Conservation (phyloP, 2,113 vertebrate species). For the Atlantisia rogersi region DNA sequence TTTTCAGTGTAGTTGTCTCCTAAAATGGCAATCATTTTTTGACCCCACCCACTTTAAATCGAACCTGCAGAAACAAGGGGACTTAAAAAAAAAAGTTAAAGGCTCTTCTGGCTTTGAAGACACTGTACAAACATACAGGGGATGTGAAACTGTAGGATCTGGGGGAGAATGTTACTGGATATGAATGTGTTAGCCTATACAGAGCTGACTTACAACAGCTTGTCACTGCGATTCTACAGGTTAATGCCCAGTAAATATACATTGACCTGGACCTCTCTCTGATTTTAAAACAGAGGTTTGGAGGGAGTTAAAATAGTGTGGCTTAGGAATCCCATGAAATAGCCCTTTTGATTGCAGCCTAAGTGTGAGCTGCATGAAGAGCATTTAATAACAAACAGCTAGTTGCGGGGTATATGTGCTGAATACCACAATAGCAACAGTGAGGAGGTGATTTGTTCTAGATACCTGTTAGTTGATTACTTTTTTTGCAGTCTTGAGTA, state of each 20-base stretch:
- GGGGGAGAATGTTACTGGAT: neutral
- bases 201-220: neutral
- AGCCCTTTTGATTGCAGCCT: neutral
- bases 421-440: neutral
- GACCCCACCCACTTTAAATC: neutral
- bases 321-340: neutral
- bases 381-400: neutral
- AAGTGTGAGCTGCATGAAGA: neutral
- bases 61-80: neutral
- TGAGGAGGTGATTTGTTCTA: neutral
- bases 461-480: neutral
- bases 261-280: neutral
- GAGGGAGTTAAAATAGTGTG: neutral
- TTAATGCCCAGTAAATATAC: neutral
- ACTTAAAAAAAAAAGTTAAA: neutral
- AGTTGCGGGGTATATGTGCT: neutral
- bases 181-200: neutral
- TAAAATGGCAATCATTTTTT: neutral
- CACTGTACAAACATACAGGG: neutral
- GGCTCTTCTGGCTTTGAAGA: neutral
- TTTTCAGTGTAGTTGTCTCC: neutral
- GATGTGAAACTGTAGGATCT: neutral
- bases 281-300: neutral
- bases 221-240: rapidly evolving
- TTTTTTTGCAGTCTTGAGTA: neutral